phyloP scores from a whole-genome alignment of 2,113 vertebrate species.

The Spea bombifrons region DNA sequence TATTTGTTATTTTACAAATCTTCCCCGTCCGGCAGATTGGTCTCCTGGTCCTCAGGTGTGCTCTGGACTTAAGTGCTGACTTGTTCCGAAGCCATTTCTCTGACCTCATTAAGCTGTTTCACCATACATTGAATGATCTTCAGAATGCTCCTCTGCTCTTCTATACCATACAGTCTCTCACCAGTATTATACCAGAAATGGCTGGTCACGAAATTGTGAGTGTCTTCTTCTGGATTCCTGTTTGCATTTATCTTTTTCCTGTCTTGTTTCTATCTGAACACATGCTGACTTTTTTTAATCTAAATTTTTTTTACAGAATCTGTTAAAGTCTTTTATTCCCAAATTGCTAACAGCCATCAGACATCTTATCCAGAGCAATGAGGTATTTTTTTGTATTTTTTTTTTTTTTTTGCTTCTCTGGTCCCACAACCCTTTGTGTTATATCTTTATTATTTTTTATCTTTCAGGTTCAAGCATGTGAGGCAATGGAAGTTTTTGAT shows the following conservation, averaged over 20 bases:
- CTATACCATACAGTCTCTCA: conserved; percentile 77
- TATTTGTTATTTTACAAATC: too few species aligned
- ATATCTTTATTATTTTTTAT: background rate
- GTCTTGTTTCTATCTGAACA: background rate
- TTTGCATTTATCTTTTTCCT: background rate
- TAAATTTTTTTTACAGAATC: conserved; percentile 59
- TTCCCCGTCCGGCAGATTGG: conserved; percentile 64
- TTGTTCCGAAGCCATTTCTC: conserved; percentile 71
- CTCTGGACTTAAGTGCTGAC: conserved; percentile 74
- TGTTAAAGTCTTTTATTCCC: conserved; percentile 71
- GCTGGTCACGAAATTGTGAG: conserved; percentile 76
- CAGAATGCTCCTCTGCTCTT: conserved; percentile 69
- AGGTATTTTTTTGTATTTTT: conserved; percentile 63
- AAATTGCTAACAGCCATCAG: conserved; percentile 71
- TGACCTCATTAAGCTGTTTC: conserved; percentile 75
- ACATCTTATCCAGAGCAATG: conserved; percentile 71
- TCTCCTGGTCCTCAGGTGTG: conserved; percentile 76
- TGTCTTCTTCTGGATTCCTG: background rate
- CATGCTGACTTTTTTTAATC: background rate
- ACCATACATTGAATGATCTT: conserved; percentile 67
- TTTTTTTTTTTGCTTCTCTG: background rate
- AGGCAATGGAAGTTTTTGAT: conserved; percentile 83
- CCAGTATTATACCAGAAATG: conserved; percentile 64
- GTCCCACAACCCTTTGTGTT: background rate
- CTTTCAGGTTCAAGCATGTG: conserved; percentile 73